These are phyloP conservation scores for Gracilinanus agilis DNA, from an alignment of 2,113 vertebrate species.

Conservation along the genomic window DNA sequence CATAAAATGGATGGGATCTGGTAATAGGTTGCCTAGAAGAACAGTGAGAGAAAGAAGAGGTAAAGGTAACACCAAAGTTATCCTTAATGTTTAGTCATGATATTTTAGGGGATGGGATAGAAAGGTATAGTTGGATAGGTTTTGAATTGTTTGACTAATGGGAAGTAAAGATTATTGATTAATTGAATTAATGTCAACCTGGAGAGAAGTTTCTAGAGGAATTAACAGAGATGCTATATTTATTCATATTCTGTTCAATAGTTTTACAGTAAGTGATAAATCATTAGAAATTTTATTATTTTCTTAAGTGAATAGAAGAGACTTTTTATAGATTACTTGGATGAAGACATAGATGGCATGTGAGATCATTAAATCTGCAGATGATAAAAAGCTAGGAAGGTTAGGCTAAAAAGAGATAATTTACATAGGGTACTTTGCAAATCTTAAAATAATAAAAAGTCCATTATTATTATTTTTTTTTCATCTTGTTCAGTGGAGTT, in stretches of 20 bases:
- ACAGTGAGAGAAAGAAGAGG: background rate
- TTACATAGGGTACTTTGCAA: background rate
- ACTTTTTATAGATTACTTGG: background rate
- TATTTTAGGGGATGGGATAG: background rate
- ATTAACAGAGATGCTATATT: background rate
- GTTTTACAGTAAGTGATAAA: background rate
- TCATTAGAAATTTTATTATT: background rate
- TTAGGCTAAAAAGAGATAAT: background rate
- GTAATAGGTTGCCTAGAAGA: background rate
- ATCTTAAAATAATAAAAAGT: background rate
- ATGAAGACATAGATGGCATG: background rate
- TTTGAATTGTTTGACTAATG: background rate
- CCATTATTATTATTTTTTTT: background rate
- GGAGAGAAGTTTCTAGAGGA: background rate
- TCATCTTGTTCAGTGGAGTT: background rate
- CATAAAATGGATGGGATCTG: background rate
- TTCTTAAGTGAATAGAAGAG: background rate
- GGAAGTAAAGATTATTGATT: background rate
- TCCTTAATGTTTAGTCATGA: background rate
- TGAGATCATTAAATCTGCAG: background rate
- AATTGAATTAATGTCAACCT: background rate
- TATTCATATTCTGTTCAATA: background rate
- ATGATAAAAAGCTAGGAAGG: background rate
- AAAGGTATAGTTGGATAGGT: background rate
- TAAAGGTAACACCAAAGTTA: background rate